These are phyloP conservation scores for Ostrea edulis DNA, from an alignment of 1,140 invertebrate genomes.

Conservation along the genomic window DNA sequence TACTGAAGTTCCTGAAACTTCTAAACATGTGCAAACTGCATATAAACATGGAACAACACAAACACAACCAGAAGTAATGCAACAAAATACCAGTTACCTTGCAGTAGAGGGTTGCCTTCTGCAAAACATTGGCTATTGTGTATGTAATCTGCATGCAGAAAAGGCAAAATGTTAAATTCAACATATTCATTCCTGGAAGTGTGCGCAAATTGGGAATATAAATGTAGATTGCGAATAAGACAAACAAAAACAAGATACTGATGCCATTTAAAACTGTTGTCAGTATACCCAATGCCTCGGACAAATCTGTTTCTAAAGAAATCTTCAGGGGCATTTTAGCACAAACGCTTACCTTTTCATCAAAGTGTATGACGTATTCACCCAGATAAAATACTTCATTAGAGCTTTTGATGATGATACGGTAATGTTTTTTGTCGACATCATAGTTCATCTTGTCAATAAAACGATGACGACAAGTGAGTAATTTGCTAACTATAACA, in stretches of 20 bases:
- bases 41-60: background rate
- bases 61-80: no score
- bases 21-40: background rate
- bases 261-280: background rate
- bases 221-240: background rate
- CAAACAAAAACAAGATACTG: background rate
- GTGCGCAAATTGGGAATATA: background rate
- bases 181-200: background rate
- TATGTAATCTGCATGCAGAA: slow-evolving; percentile 16
- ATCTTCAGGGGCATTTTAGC: background rate
- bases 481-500: no score
- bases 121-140: background rate
- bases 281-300: background rate
- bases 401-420: background rate
- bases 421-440: slow-evolving; percentile 3
- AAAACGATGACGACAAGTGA: no score
- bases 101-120: background rate
- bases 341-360: background rate
- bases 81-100: background rate
- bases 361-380: background rate
- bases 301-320: background rate
- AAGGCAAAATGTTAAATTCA: background rate
- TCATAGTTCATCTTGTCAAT: no score
- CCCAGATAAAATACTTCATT: background rate
- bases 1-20: background rate